Base-by-base conservation (phyloP, 2,888 invertebrate species). In the Acanthoscelides obtectus region DNA sequence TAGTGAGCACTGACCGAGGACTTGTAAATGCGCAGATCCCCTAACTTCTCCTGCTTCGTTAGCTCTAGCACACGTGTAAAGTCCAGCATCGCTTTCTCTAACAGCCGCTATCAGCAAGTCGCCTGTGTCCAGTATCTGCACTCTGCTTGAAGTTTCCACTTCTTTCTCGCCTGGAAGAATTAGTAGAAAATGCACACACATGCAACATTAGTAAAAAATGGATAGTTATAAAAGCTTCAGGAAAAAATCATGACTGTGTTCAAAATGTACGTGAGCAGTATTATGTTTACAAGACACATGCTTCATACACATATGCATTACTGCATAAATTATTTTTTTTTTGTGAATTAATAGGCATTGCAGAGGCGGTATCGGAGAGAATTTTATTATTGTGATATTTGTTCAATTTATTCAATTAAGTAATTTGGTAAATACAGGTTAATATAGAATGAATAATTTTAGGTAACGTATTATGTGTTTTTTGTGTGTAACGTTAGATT, bases 31-130 rank as follows among this genome's bases (percentile, higher is more conserved):
- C 66, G 94, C 97, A 78, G 94, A 92, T 72, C 93, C 96, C 77
- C 92, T 90, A 27, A 94, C 93, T 76, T 90, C 90, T 66, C 98
- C 98, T 70, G 96, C 96, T 85, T 94, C 95, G 84, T 98, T 98
- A 69, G 93, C 89, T 74, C 97, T 90, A 68, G 93, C 88, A 84
- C 98, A 98, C 12, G 93, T 93, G 85, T 98, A 98, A 83, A 93
- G 91, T 22, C 97, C 98, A 74, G 92, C 93, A 85, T 98, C 97
- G 22, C 90, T 88, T 76, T 93, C 90, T 74, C 93, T 90, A 1
- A 96, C 93, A 73, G 94, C 93, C 5, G 96, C 93, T 76, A 98
- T 94, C 78, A 97, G 88, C 79, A 98, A 89, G 87, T 95, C 95
- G 64, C 96, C 96, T 79, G 92, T 92, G 75, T 96, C 95, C 77